Evolutionary conservation across 2,113 vertebrate genomes (phyloP).

Genomic region (Tricholaema leucomelas): DNA sequence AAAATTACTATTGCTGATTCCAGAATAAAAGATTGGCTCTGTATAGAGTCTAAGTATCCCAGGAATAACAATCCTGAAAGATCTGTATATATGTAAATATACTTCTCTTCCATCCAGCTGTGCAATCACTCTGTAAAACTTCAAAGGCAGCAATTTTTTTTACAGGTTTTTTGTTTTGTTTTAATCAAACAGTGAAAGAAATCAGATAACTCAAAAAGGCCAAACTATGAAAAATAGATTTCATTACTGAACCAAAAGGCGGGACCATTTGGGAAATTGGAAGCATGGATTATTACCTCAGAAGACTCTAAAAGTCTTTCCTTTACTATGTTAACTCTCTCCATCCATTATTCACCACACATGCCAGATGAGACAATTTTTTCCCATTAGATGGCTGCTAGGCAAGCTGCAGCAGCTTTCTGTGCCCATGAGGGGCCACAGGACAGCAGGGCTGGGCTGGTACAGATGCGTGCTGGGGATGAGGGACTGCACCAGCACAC

Average conservation of each 20-base stretch:
- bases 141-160: neutral
- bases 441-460: neutral
- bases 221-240: conserved; percentile 50
- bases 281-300: conserved; percentile 26
- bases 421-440: neutral
- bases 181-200: neutral
- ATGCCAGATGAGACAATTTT: neutral
- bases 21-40: neutral
- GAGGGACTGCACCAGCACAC: neutral
- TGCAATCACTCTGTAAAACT: neutral
- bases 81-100: neutral
- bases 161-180: neutral
- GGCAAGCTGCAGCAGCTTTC: neutral
- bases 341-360: neutral
- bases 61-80: neutral
- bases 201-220: neutral
- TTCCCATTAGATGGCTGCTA: neutral
- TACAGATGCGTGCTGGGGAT: neutral
- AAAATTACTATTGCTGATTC: neutral
- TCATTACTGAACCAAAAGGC: conserved; percentile 30
- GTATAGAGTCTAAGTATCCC: neutral
- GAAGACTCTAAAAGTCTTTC: neutral
- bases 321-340: neutral
- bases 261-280: neutral
- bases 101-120: neutral